Evolutionary conservation across 2,113 vertebrate species (phyloP).

Genomic region (Forbesichthys agassizii): DNA sequence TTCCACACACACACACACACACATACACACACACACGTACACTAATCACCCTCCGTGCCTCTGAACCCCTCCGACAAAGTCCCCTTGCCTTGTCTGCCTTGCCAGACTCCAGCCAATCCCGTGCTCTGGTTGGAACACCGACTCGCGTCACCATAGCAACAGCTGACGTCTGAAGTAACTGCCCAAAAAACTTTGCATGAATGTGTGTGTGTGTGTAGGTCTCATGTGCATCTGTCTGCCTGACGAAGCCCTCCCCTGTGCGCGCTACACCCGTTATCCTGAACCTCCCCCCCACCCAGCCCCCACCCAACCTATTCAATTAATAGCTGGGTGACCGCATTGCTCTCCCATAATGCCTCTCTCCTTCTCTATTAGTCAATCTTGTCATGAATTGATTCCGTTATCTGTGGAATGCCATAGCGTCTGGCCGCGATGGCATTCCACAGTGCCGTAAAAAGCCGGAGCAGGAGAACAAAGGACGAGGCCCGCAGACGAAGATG

Average conservation of each 20-base stretch:
- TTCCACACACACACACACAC: constrained; percentile 14
- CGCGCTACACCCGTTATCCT: constrained; percentile 50
- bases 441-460: constrained; percentile 46
- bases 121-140: constrained; percentile 56
- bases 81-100: constrained; percentile 49
- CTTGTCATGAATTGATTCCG: constrained; percentile 55
- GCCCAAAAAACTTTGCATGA: constrained; percentile 57
- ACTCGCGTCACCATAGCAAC: constrained; percentile 78
- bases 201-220: constrained; percentile 37
- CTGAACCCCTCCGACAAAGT: constrained; percentile 47
- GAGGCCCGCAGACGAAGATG: constrained; percentile 47
- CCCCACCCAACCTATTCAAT: constrained; percentile 57
- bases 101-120: constrained; percentile 64
- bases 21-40: constrained; percentile 2
- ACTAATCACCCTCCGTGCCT: neutral
- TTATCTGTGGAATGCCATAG: constrained; percentile 56
- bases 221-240: constrained; percentile 54
- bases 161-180: constrained; percentile 77
- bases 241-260: constrained; percentile 62
- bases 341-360: neutral
- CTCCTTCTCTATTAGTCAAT: constrained; percentile 35
- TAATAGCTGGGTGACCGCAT: constrained; percentile 44
- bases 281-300: constrained; percentile 62
- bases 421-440: constrained; percentile 18
- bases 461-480: constrained; percentile 55